Conservation (phyloP, 2,797 vertebrate species). For the Silurus lanzhouensis region DNA sequence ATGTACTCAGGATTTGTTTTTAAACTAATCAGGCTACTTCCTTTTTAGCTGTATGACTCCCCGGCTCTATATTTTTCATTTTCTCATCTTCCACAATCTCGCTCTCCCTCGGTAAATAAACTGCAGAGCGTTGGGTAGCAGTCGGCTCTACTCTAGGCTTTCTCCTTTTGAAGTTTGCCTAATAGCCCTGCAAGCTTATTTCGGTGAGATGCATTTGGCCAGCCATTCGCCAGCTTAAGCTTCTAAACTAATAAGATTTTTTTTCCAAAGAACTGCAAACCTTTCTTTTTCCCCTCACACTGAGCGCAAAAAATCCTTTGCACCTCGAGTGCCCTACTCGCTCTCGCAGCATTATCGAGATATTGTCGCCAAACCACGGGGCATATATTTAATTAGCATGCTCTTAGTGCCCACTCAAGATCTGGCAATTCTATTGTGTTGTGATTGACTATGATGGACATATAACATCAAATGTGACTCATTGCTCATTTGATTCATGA, state of each 20-base stretch:
- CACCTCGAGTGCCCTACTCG: constrained; percentile 11
- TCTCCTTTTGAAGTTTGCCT: constrained; percentile 45
- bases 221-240: constrained; percentile 24
- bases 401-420: not conserved
- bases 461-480: constrained; percentile 22
- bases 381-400: constrained; percentile 35
- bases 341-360: not conserved
- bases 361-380: not conserved
- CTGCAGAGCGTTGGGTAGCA: not conserved
- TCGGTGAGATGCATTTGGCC: constrained; percentile 32
- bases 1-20: not conserved
- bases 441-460: constrained; percentile 24
- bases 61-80: not conserved
- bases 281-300: constrained; percentile 13
- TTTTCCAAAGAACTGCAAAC: constrained; percentile 15
- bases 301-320: not conserved
- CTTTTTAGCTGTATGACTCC: not conserved
- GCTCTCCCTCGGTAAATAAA: constrained; percentile 5
- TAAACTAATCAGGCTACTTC: not conserved
- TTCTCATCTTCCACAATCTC: not conserved
- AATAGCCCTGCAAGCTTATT: constrained; percentile 36
- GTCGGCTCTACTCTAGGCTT: not conserved
- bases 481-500: not conserved
- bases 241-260: constrained; percentile 42
- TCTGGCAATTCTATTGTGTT: constrained; percentile 3